phyloP scores from a whole-genome alignment of 2,797 vertebrate species.

The Betta splendens region DNA sequence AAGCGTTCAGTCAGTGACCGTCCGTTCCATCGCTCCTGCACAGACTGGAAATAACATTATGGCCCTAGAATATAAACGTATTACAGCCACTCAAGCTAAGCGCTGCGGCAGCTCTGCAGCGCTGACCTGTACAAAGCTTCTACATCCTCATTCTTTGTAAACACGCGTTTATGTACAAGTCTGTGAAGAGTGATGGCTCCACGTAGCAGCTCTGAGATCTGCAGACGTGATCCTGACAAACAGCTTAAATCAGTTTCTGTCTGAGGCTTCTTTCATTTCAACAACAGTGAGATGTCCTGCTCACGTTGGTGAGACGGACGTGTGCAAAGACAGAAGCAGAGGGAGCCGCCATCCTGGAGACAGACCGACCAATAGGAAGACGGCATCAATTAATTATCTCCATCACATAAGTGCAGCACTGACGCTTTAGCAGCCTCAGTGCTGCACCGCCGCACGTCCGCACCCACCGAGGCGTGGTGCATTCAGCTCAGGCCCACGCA shows the following conservation, averaged over 20 bases:
- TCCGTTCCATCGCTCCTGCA: no score
- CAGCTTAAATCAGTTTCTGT: conserved; percentile 7
- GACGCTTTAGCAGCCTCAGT: no score
- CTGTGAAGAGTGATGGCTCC: no score
- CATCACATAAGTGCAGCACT: conserved; percentile 11
- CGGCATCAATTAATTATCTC: not conserved
- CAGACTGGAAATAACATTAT: no score
- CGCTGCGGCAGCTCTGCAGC: no score
- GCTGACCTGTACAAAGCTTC: no score
- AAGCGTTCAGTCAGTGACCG: no score
- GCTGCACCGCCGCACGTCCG: not conserved
- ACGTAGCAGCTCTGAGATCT: not conserved
- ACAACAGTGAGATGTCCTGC: not conserved
- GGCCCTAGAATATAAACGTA: conserved; percentile 32
- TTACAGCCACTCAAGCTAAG: conserved; percentile 14
- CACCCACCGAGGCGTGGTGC: no score
- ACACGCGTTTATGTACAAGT: no score
- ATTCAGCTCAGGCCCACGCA: no score
- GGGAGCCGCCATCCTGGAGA: conserved; percentile 1
- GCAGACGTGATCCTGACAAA: not conserved
- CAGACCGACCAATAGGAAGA: conserved; percentile 12
- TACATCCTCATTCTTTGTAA: no score
- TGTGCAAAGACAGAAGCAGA: not conserved
- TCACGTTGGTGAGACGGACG: conserved; percentile 1
- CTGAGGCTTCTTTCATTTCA: conserved; percentile 1